A percentile compares a stretch with the other conserved stretches of the same genome.
phyloP scores from a whole-genome alignment of 2,113 vertebrate genomes.

The Salvelinus namaycush region DNA sequence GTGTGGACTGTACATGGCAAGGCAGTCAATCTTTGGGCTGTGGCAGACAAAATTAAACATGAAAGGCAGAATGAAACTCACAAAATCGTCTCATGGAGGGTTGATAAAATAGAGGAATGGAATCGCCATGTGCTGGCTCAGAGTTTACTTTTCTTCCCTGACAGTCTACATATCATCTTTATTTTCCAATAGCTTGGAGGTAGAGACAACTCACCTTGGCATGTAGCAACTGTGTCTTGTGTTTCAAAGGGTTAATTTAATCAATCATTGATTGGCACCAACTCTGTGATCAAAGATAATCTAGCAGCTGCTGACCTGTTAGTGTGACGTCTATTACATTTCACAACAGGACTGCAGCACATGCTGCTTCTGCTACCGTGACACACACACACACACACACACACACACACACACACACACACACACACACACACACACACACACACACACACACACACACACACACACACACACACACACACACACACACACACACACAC shows the following conservation, averaged over 20 bases:
- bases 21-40: conserved; percentile 52
- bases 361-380: too few species aligned
- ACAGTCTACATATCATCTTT: not conserved
- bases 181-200: conserved; percentile 21
- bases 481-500: too few species aligned
- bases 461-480: too few species aligned
- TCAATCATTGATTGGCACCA: conserved; percentile 36
- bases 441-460: too few species aligned
- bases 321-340: too few species aligned
- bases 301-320: not conserved
- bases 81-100: conserved; percentile 29
- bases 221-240: conserved; percentile 49
- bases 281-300: conserved; percentile 45
- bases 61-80: conserved; percentile 56
- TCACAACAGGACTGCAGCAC: too few species aligned
- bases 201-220: not conserved
- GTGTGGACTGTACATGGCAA: conserved; percentile 54
- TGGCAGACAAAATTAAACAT: conserved; percentile 59
- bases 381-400: too few species aligned
- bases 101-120: conserved; percentile 24
- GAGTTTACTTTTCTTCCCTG: not conserved
- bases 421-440: too few species aligned
- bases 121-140: not conserved
- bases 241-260: conserved; percentile 51
- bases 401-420: too few species aligned